phyloP scores from a whole-genome alignment of 2,113 vertebrate species.

The Ammospiza nelsoni region DNA sequence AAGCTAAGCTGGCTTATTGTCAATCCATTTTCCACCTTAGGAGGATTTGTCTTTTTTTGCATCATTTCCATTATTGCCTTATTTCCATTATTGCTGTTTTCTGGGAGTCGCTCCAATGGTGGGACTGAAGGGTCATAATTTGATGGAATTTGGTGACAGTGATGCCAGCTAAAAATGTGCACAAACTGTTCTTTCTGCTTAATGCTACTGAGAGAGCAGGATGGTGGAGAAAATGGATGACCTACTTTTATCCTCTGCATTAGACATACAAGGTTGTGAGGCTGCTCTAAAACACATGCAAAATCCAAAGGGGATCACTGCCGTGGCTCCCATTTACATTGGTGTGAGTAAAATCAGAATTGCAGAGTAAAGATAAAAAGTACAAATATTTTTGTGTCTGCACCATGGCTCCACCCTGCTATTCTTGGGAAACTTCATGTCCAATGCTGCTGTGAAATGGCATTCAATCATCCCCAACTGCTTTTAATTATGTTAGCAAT shows the following conservation, averaged over 20 bases:
- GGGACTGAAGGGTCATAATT: constrained; percentile 26
- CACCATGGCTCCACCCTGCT: constrained; percentile 10
- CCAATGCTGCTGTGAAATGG: neutral
- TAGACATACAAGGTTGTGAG: neutral
- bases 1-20: constrained; percentile 13
- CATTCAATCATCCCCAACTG: constrained; percentile 25
- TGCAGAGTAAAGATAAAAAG: neutral
- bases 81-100: constrained; percentile 39
- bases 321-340: neutral
- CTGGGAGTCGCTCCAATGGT: neutral
- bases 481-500: constrained; percentile 47
- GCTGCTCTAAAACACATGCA: neutral
- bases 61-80: constrained; percentile 39
- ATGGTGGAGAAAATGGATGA: constrained; percentile 44
- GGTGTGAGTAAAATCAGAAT: neutral
- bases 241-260: constrained; percentile 57
- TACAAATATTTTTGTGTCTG: neutral
- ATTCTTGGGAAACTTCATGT: constrained; percentile 17
- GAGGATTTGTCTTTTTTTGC: neutral
- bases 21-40: constrained; percentile 42
- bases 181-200: constrained; percentile 19
- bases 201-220: neutral
- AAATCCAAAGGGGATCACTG: neutral
- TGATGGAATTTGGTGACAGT: neutral
- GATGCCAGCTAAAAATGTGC: constrained; percentile 2